Percentiles rank a stretch among this genome's conserved stretches.
Conservation (phyloP, 1,140 invertebrate species). For the Zeugodacus cucurbitae region DNA sequence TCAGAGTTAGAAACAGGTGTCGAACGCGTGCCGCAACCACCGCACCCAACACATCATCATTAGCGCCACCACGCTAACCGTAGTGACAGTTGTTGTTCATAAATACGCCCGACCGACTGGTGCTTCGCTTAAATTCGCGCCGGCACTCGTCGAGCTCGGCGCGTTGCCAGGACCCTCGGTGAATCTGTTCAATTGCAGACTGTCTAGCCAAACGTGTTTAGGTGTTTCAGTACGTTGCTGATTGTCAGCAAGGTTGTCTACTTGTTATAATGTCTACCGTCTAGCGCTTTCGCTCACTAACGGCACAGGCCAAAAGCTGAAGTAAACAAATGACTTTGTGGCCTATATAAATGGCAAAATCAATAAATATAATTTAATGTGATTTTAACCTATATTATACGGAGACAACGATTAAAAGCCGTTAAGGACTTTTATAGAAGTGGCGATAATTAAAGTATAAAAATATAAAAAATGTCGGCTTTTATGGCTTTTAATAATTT, state of each 20-base stretch:
- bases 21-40: not conserved
- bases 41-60: not conserved
- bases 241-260: conserved; percentile 21
- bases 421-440: not conserved
- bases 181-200: conserved; percentile 32
- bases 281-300: not conserved
- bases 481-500: not conserved
- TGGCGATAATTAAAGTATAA: not conserved
- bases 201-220: conserved; percentile 8
- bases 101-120: conserved; percentile 10
- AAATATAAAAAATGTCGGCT: not conserved
- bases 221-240: conserved; percentile 18
- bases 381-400: not conserved
- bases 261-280: not conserved
- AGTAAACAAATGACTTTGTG: conserved; percentile 1
- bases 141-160: conserved; percentile 17
- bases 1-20: not conserved
- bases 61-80: not conserved
- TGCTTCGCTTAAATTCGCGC: conserved; percentile 26
- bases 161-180: conserved; percentile 13
- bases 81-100: not conserved
- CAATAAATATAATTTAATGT: conserved; percentile 16
- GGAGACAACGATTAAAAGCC: too few species aligned
- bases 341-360: conserved; percentile 15
- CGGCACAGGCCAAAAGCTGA: not conserved